Evolutionary conservation across 1,140 invertebrate genomes (phyloP).

Genomic region (Branchinecta lynchi): DNA sequence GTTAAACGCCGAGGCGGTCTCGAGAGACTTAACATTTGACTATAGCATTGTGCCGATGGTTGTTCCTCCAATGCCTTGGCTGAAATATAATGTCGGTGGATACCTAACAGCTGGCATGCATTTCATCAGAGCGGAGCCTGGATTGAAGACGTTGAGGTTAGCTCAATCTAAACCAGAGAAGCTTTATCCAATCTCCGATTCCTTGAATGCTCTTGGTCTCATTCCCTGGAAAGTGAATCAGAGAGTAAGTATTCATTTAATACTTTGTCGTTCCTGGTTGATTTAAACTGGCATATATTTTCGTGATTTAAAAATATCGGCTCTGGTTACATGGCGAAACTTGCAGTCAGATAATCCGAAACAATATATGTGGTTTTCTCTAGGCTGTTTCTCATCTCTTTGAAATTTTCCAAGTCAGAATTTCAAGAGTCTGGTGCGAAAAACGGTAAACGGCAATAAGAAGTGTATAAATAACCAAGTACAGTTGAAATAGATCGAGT

Average conservation of each 20-base stretch:
- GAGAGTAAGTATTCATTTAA: conserved; percentile 33
- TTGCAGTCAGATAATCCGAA: too few relatives aligned
- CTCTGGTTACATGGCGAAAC: too few relatives aligned
- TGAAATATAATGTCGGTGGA: conserved; percentile 28
- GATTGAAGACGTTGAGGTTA: conserved; percentile 45
- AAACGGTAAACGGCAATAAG: too few relatives aligned
- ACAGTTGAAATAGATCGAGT: too few relatives aligned
- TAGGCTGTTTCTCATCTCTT: too few relatives aligned
- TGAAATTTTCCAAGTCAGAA: too few relatives aligned
- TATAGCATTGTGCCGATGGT: conserved; percentile 32
- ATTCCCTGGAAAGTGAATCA: conserved; percentile 85
- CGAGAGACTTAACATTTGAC: conserved; percentile 28
- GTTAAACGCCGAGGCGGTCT: conserved; percentile 46
- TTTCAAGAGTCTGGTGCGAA: too few relatives aligned
- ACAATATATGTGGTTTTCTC: too few relatives aligned
- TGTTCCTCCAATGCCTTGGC: conserved; percentile 35
- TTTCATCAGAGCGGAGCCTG: conserved; percentile 31
- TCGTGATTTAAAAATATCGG: too few relatives aligned
- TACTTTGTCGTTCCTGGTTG: too few relatives aligned
- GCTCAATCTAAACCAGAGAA: conserved; percentile 39
- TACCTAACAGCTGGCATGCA: background rate
- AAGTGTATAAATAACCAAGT: too few relatives aligned
- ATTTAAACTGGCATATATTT: too few relatives aligned
- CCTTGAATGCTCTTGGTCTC: conserved; percentile 70
- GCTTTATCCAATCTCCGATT: conserved; percentile 68